These are phyloP conservation scores for Xiphophorus birchmanni DNA, from an alignment of 2,797 vertebrate species.

Conservation along the genomic window DNA sequence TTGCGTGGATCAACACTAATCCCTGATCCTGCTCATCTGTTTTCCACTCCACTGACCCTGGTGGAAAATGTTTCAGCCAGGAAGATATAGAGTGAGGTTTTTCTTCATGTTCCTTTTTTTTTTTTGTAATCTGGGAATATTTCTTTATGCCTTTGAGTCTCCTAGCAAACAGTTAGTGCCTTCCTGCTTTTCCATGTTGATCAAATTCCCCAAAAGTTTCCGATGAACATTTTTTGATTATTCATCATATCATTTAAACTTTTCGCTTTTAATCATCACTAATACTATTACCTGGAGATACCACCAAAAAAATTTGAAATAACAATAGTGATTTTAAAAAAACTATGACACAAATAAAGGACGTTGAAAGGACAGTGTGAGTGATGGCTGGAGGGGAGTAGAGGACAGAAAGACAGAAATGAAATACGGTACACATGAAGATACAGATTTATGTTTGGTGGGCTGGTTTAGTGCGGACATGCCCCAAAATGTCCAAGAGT, in stretches of 20 bases:
- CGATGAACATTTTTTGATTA: not conserved
- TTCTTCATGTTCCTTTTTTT: not conserved
- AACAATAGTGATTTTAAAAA: not conserved
- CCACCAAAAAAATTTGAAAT: not conserved
- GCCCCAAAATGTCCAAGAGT: not conserved
- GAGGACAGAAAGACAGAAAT: not conserved
- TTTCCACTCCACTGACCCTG: constrained; percentile 57
- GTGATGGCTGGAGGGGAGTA: not conserved
- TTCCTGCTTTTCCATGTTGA: not conserved
- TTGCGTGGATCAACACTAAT: constrained; percentile 73
- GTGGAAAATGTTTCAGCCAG: constrained; percentile 52
- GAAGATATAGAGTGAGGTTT: constrained; percentile 35
- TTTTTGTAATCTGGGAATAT: not conserved
- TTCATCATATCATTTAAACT: not conserved
- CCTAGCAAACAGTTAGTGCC: not conserved
- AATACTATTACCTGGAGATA: not conserved
- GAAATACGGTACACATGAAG: constrained; percentile 2
- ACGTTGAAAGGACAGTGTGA: not conserved
- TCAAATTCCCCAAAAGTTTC: not conserved
- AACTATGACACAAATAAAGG: not conserved
- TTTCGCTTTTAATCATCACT: not conserved
- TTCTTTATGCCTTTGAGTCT: not conserved
- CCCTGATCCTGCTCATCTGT: constrained; percentile 54
- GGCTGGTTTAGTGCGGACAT: constrained; percentile 10
- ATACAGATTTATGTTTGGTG: constrained; percentile 14